A percentile compares a stretch with the other conserved stretches of the same genome.
phyloP scores from a whole-genome alignment of 2,888 invertebrate species.

The Ecliptopera silaceata region DNA sequence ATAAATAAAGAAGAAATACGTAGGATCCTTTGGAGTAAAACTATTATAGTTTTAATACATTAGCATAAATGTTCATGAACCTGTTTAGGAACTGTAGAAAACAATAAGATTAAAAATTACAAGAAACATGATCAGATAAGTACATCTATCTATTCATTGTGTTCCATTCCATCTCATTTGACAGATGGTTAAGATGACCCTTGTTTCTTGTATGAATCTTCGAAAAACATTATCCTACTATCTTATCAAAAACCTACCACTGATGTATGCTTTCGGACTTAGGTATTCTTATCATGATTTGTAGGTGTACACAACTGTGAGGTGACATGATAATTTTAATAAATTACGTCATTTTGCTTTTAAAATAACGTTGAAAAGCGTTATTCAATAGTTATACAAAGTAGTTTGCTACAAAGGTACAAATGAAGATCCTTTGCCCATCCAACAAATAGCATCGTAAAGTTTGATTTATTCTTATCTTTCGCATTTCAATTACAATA shows the following conservation, averaged over 20 bases:
- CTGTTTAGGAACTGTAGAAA: background rate
- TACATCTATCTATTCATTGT: background rate
- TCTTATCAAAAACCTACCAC: slow-evolving; percentile 36
- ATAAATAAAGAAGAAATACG: too few relatives aligned
- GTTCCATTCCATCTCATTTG: background rate
- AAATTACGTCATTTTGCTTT: slow-evolving; percentile 25
- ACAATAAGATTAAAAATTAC: background rate
- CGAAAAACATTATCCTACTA: slow-evolving; percentile 26
- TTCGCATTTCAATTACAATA: slow-evolving; percentile 44
- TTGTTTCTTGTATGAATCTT: slow-evolving; percentile 17
- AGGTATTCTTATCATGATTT: slow-evolving; percentile 36
- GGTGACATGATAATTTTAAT: slow-evolving; percentile 29
- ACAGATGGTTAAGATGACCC: slow-evolving; percentile 24
- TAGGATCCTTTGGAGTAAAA: too few relatives aligned
- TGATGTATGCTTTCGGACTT: slow-evolving; percentile 33
- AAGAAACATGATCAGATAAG: background rate
- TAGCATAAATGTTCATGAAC: too few relatives aligned
- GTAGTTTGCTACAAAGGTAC: background rate
- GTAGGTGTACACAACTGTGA: slow-evolving; percentile 25
- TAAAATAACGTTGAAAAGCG: slow-evolving; percentile 9
- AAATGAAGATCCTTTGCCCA: slow-evolving; percentile 4
- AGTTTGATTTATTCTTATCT: slow-evolving; percentile 61
- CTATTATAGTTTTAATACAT: too few relatives aligned
- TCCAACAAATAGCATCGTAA: slow-evolving; percentile 48
- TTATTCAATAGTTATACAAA: slow-evolving; percentile 10